Evolutionary conservation across 2,113 vertebrate species (phyloP), one percentile per base, ranked within the genome.

Genomic region (Pomatorhinus ruficollis): DNA sequence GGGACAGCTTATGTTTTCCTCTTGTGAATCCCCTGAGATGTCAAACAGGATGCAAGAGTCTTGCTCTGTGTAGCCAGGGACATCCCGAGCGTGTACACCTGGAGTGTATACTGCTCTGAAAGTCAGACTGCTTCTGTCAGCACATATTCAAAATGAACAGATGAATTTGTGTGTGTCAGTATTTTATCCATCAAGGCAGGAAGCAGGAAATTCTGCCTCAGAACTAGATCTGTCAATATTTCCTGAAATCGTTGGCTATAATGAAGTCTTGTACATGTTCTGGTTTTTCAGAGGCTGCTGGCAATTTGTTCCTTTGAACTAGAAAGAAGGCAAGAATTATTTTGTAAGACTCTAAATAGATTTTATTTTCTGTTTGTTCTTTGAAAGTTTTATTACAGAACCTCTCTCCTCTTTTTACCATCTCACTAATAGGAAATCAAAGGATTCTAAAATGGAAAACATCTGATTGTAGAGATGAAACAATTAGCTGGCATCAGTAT

Each of bases 161-260:
- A 95, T 87, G 83, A 92, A 92, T 90, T 61, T 87, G 5, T 90
- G 70, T 91, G 89, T 95, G 92, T 87, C 94, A 89, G 92, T 92
- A 96, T 91, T 96, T 95, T 91, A 95, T 79, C 90, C 91, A 95
- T 42, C 74, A 57, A 76, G 90, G 53, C 95, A 97, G 97, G 97
- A 97, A 97, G 85, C 95, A 96, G 97, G 97, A 97, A 97, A 91
- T 95, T 97, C 96, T 97, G 94, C 93, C 56, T 96, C 87, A 92
- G 83, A 90, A 96, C 94, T 92, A 93, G 84, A 95, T 90, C 87
- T 86, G 91, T 83, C 92, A 95, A 96, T 95, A 95, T 95, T 97
- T 97, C 97, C 97, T 95, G 97, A 93, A 88, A 95, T 53, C 44
- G 10, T 74, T 94, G 70, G 87, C 91, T 89, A 6, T 69, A 66